phyloP scores from a whole-genome alignment of 2,113 vertebrate species.

The Microcebus murinus region DNA sequence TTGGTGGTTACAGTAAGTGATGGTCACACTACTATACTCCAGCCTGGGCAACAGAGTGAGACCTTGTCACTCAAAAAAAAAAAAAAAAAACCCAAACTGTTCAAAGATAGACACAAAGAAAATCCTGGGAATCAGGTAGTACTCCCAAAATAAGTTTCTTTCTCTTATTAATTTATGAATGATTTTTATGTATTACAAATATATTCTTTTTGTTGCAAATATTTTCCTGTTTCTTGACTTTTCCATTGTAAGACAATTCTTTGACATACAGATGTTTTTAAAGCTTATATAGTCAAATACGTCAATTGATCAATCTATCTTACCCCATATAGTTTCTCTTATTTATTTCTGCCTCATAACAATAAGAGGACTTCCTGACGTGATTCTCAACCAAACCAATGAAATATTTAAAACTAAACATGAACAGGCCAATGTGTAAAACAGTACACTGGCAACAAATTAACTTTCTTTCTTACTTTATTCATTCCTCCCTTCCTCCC shows the following conservation, averaged over 20 bases:
- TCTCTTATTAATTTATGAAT: not conserved
- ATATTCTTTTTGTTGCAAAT: not conserved
- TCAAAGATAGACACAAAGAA: not conserved
- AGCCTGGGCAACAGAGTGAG: too few relatives aligned
- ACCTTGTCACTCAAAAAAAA: too few relatives aligned
- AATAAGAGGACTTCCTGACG: not conserved
- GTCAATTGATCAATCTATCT: not conserved
- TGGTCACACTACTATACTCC: too few relatives aligned
- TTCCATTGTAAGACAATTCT: not conserved
- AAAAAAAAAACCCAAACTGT: not conserved
- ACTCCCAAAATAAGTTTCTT: not conserved
- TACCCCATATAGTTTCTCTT: not conserved
- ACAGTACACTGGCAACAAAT: not conserved
- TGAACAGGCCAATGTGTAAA: not conserved
- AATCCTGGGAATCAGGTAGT: not conserved
- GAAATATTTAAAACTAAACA: slow-evolving; percentile 22
- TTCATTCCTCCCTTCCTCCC: too few relatives aligned
- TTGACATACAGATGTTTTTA: not conserved
- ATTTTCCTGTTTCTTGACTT: not conserved
- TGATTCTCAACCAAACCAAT: not conserved
- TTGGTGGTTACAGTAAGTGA: too few relatives aligned
- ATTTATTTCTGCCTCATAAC: not conserved
- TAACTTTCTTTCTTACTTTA: not conserved
- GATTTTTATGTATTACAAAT: not conserved
- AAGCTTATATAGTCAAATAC: not conserved